Evolutionary conservation across 2,888 invertebrate genomes (phyloP).

Genomic region (Hoplodrina blanda): DNA sequence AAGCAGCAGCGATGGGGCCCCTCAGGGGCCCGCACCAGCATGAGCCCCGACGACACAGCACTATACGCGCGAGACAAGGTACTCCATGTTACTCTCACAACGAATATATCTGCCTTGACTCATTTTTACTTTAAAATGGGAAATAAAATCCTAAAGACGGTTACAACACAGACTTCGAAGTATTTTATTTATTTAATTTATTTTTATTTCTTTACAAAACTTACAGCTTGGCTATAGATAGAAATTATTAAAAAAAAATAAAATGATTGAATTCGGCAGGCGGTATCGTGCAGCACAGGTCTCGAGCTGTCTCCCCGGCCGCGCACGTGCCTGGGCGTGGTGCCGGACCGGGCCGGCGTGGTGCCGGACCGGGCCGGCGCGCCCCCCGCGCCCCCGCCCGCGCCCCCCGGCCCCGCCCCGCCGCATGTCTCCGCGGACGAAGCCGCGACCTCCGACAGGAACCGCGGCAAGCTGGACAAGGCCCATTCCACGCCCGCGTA

Average conservation of each 20-base stretch:
- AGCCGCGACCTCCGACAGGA: constrained; percentile 54
- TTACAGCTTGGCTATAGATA: too few relatives aligned
- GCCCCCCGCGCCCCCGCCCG: constrained; percentile 24
- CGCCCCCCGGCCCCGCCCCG: constrained; percentile 37
- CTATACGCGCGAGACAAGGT: constrained; percentile 93
- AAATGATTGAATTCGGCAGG: constrained; percentile 73
- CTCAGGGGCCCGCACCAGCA: constrained; percentile 76
- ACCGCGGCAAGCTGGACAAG: constrained; percentile 92
- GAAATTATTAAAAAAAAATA: too few relatives aligned
- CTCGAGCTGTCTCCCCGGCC: constrained; percentile 93
- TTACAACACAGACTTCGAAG: too few relatives aligned
- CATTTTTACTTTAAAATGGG: too few relatives aligned
- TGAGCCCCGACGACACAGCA: constrained; percentile 82
- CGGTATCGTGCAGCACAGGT: constrained; percentile 94
- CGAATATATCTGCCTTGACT: too few relatives aligned
- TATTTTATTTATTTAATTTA: too few relatives aligned
- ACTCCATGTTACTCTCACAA: not conserved
- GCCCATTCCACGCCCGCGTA: constrained; percentile 96
- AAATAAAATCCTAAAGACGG: too few relatives aligned
- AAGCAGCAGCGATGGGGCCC: constrained; percentile 85
- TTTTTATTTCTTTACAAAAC: too few relatives aligned
- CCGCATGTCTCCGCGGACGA: constrained; percentile 43
- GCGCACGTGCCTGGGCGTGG: constrained; percentile 92
- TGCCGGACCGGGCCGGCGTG: constrained; percentile 39
- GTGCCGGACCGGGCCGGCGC: too few relatives aligned